Percentiles rank a stretch among this genome's conserved stretches.
Conservation (phyloP, 2,797 vertebrate species). For the Diglossa cyanea region DNA sequence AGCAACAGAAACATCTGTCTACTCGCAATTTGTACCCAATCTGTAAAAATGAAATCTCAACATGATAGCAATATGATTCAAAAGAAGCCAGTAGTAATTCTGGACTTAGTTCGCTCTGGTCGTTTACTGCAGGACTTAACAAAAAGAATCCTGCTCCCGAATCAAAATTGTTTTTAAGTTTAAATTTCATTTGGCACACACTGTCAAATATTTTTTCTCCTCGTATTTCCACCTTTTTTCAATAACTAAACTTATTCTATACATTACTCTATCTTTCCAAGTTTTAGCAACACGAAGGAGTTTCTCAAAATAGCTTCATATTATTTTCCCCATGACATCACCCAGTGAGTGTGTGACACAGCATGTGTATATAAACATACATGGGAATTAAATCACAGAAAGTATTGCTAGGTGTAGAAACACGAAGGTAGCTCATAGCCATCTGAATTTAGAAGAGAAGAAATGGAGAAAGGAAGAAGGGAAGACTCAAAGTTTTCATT, state of each 20-base stretch:
- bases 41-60: background rate
- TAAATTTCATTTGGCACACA: background rate
- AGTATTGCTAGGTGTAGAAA: background rate
- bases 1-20: background rate
- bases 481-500: background rate
- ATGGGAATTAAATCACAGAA: background rate
- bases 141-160: background rate
- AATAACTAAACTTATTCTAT: background rate
- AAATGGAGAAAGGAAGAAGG: background rate
- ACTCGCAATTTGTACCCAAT: background rate
- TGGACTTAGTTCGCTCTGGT: background rate
- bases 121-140: background rate
- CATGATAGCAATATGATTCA: background rate
- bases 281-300: background rate
- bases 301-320: background rate
- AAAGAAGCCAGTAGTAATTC: background rate
- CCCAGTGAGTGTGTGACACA: background rate
- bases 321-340: background rate
- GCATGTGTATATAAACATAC: too few species aligned
- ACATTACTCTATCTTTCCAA: background rate
- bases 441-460: background rate
- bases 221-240: background rate
- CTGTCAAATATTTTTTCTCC: background rate
- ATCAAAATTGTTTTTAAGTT: background rate
- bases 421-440: background rate